phyloP scores from a whole-genome alignment of 2,888 invertebrate species.

The Panopea generosa region DNA sequence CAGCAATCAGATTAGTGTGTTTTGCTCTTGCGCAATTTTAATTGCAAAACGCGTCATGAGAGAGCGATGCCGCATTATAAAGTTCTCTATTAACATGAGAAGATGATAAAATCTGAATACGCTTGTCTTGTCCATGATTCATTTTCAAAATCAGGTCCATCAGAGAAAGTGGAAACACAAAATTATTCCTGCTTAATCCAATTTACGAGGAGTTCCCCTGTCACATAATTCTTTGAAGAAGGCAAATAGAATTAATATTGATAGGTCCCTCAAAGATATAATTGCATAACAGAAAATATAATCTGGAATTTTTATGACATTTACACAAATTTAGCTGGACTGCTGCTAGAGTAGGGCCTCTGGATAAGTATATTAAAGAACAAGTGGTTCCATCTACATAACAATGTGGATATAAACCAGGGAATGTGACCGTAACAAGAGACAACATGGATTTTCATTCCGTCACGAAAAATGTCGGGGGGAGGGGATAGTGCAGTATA shows the following conservation, averaged over 20 bases:
- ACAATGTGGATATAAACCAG: no score
- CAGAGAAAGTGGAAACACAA: conserved; percentile 58
- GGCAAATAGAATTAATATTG: conserved; percentile 65
- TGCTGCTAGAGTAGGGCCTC: no score
- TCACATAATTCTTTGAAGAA: conserved; percentile 60
- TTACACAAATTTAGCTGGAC: conserved; percentile 47
- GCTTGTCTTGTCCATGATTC: conserved; percentile 62
- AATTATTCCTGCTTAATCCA: conserved; percentile 63
- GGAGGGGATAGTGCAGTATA: no score
- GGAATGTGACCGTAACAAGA: no score
- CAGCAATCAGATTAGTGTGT: conserved; percentile 51
- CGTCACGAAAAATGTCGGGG: no score
- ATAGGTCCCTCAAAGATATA: conserved; percentile 53
- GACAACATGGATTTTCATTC: no score
- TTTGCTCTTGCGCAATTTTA: conserved; percentile 55
- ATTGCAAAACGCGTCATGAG: conserved; percentile 59
- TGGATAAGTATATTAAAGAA: conserved; percentile 8
- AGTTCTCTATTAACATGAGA: conserved; percentile 64
- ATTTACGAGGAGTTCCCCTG: conserved; percentile 48
- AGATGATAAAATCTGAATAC: conserved; percentile 68
- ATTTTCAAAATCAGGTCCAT: conserved; percentile 56
- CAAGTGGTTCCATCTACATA: no score
- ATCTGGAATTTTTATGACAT: conserved; percentile 60
- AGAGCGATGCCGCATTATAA: conserved; percentile 56
- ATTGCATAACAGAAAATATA: conserved; percentile 65